phyloP scores from a whole-genome alignment of 2,797 vertebrate species.

The Austrolebias charrua region DNA sequence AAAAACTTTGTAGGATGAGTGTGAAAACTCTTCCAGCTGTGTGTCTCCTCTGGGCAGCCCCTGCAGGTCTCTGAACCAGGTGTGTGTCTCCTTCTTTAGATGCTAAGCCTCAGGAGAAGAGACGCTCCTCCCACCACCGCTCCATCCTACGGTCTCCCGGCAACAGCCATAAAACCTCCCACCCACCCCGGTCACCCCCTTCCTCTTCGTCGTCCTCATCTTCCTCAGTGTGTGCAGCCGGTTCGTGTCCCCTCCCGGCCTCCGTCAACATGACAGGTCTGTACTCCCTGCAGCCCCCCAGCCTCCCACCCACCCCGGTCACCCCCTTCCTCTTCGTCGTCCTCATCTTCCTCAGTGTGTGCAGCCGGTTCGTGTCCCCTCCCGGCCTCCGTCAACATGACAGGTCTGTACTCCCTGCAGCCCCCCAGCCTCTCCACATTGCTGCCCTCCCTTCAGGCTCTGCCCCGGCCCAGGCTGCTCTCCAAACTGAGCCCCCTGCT shows the following conservation, averaged over 20 bases:
- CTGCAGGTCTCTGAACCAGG: constrained; percentile 54
- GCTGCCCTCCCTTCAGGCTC: constrained; percentile 77
- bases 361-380: constrained; percentile 76
- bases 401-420: constrained; percentile 86
- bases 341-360: constrained; percentile 73
- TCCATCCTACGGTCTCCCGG: constrained; percentile 79
- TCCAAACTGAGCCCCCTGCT: constrained; percentile 74
- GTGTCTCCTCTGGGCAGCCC: constrained; percentile 2
- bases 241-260: constrained; percentile 78
- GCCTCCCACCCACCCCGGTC: constrained; percentile 69
- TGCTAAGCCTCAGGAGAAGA: constrained; percentile 85
- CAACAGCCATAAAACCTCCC: constrained; percentile 73
- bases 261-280: constrained; percentile 87
- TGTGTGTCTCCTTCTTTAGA: constrained; percentile 76
- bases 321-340: constrained; percentile 71
- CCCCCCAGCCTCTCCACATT: constrained; percentile 71
- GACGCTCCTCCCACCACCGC: constrained; percentile 82
- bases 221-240: constrained; percentile 67
- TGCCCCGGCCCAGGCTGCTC: constrained; percentile 63
- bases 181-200: constrained; percentile 70
- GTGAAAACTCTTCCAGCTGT: too few species aligned
- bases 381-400: constrained; percentile 80
- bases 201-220: constrained; percentile 75
- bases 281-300: constrained; percentile 78
- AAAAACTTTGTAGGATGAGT: too few species aligned